Base-by-base conservation (phyloP, 2,888 invertebrate genomes). In the Phasia obesa region DNA sequence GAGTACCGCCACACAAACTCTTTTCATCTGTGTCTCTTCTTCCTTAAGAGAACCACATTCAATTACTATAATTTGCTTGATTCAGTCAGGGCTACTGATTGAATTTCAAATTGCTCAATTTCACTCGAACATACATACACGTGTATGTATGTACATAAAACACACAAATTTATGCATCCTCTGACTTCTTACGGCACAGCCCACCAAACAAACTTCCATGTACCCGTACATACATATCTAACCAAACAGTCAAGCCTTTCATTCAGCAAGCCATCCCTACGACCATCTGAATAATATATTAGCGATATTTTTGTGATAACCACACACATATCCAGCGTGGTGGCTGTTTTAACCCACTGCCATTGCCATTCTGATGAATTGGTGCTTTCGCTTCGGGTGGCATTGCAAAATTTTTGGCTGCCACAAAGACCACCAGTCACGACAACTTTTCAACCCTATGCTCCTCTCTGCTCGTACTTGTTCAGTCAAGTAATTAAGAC, bases 61-160 rank as follows among this genome's bases (percentile, higher is more conserved):
- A 90, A 90, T 90, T 90, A 90, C 90, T 89, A 90, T 90, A 90
- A 90, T 90, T 90, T 90, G 88, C 88, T 87, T 88, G 81, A 73
- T 65, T 82, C 84, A 80, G 84, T 82, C 78, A 84, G 84, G 67
- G 90, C 91, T 91, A 91, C 91, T 91, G 91, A 91, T 91, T 91
- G 90, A 91, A 91, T 91, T 91, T 91, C 90, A 91, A 91, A 91
- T 91, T 91, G 90, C 91, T 91, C 91, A 91, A 91, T 91, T 91
- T 91, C 88, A 85, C 88, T 87, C 87, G 86, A 88, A 89, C 89
- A 90, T 86, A 89, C 87, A 87, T 85, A 86, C n/a, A n/a, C n/a
- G n/a, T n/a, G n/a, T n/a, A n/a, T n/a, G n/a, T n/a, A n/a, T n/a
- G n/a, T n/a, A n/a, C n/a, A n/a, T n/a, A n/a, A n/a, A 86, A 53